Percentiles rank a stretch among this genome's conserved stretches.
phyloP scores from a whole-genome alignment of 2,888 invertebrate species.

The Lasioglossum figueresi region DNA sequence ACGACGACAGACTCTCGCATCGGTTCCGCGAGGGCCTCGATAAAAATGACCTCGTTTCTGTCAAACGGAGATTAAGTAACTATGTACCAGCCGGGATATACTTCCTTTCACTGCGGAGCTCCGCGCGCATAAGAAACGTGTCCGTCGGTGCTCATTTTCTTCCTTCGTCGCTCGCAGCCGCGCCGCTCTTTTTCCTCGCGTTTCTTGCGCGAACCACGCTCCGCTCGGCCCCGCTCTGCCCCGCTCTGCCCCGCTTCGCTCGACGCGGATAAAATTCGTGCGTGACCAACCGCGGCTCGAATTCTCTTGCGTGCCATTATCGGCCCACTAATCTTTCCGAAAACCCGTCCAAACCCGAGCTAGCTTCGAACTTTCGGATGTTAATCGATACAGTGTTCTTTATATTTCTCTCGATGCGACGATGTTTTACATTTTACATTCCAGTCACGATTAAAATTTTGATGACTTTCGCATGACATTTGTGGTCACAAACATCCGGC shows the following conservation, averaged over 20 bases:
- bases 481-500: no score
- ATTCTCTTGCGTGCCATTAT: slow-evolving; percentile 13
- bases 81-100: slow-evolving; percentile 72
- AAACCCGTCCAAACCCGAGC: neutral
- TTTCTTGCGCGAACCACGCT: slow-evolving; percentile 15
- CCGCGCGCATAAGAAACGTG: slow-evolving; percentile 60
- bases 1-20: slow-evolving; percentile 31
- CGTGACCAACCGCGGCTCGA: slow-evolving; percentile 19
- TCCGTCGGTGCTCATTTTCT: slow-evolving; percentile 28
- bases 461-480: no score
- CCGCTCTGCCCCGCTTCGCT: neutral
- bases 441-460: no score
- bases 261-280: slow-evolving; percentile 12
- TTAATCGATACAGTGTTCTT: no score
- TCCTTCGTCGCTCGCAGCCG: slow-evolving; percentile 4
- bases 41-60: slow-evolving; percentile 81
- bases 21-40: slow-evolving; percentile 62
- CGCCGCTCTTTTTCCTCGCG: slow-evolving; percentile 4
- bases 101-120: slow-evolving; percentile 77
- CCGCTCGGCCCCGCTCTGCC: neutral
- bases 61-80: slow-evolving; percentile 80
- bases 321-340: neutral
- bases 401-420: no score
- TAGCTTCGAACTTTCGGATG: neutral
- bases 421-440: no score